A percentile compares a stretch with the other conserved stretches of the same genome.
phyloP scores from a whole-genome alignment of 2,888 invertebrate genomes.

The Stenichneumon culpator region DNA sequence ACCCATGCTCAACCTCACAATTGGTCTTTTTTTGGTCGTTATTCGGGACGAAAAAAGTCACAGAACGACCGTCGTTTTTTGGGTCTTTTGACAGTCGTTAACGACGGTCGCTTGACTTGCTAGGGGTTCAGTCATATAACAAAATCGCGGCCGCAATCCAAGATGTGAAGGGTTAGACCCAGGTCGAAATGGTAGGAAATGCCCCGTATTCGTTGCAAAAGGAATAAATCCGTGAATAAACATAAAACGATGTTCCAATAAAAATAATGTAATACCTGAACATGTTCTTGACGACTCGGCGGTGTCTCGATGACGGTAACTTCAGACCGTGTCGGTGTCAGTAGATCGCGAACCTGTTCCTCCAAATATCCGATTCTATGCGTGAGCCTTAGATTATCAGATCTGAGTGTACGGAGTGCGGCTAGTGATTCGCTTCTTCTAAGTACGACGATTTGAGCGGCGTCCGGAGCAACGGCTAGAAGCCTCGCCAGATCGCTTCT shows the following conservation, averaged over 20 bases:
- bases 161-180: no score
- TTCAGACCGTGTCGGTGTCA: slow-evolving; percentile 78
- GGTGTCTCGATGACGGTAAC: slow-evolving; percentile 72
- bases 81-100: no score
- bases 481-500: slow-evolving; percentile 91
- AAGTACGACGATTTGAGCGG: slow-evolving; percentile 89
- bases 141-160: no score
- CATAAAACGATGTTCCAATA: background rate
- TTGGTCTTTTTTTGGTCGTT: no score
- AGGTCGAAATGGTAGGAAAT: no score
- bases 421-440: slow-evolving; percentile 84
- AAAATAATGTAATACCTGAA: slow-evolving; percentile 77
- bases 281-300: slow-evolving; percentile 78
- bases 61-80: no score
- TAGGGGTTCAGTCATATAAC: no score
- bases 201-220: no score
- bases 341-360: slow-evolving; percentile 89
- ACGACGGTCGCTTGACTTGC: no score
- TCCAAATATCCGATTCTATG: slow-evolving; percentile 96
- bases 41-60: no score
- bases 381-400: slow-evolving; percentile 93
- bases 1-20: no score
- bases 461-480: slow-evolving; percentile 87
- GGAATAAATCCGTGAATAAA: no score
- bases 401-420: slow-evolving; percentile 86